phyloP scores from a whole-genome alignment of 2,797 vertebrate genomes.

The Tokudaia tokunoshimensis region DNA sequence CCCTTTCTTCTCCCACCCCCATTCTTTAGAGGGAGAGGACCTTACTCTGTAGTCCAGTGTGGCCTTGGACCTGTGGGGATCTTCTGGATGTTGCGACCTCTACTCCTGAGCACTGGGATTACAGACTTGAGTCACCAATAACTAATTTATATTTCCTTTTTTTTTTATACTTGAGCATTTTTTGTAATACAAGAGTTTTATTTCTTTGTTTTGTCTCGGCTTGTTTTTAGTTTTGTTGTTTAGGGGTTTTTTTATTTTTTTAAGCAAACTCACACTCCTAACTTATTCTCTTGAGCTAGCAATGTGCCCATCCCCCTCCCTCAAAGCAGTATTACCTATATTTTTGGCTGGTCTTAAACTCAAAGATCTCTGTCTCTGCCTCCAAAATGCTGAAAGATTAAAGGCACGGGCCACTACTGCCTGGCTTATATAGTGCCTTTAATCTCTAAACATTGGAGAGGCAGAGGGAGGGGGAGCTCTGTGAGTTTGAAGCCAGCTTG shows the following conservation, averaged over 20 bases:
- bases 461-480: not conserved
- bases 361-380: not conserved
- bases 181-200: not conserved
- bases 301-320: not conserved
- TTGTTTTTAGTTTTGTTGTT: not conserved
- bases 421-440: not conserved
- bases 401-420: not conserved
- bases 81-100: not conserved
- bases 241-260: not conserved
- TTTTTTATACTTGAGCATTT: not conserved
- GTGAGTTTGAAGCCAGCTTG: not conserved
- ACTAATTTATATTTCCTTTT: not conserved
- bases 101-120: not conserved
- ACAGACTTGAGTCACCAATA: not conserved
- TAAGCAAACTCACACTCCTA: not conserved
- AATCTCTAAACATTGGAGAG: not conserved
- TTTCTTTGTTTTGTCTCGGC: not conserved
- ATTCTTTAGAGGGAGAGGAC: not conserved
- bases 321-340: not conserved
- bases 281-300: not conserved
- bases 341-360: not conserved
- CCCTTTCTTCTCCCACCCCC: too few relatives aligned
- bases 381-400: not conserved
- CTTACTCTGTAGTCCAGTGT: not conserved
- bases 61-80: too few relatives aligned